phyloP scores from a whole-genome alignment of 2,888 invertebrate genomes.

The Drosophila melanosoma region DNA sequence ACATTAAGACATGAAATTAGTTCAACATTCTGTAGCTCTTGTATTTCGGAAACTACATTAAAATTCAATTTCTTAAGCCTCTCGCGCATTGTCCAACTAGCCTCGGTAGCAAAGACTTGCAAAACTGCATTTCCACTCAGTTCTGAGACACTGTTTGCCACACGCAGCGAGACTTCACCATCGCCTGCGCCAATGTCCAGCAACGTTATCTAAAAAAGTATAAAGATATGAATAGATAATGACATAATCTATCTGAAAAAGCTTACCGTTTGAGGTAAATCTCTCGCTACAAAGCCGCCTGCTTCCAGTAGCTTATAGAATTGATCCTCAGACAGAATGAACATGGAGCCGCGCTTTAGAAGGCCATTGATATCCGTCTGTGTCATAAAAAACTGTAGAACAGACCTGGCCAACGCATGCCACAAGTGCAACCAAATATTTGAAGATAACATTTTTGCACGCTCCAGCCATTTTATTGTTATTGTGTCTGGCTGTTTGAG shows the following conservation, averaged over 20 bases:
- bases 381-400: conserved; percentile 95
- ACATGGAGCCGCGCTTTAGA: conserved; percentile 97
- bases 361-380: conserved; percentile 98
- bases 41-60: conserved; percentile 82
- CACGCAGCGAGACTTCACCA: conserved; percentile 94
- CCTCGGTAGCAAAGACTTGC: conserved; percentile 94
- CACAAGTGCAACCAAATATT: conserved; percentile 93
- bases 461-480: conserved; percentile 83
- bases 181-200: conserved; percentile 98
- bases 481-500: conserved; percentile 82
- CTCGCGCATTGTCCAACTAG: conserved; percentile 94
- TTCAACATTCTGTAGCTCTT: conserved; percentile 81
- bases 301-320: conserved; percentile 86
- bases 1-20: conserved; percentile 92
- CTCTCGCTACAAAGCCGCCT: conserved; percentile 78
- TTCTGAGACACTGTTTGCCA: conserved; percentile 87
- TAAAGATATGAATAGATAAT: neutral
- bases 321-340: conserved; percentile 94
- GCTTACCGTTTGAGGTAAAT: conserved; percentile 62
- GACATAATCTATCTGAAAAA: neutral
- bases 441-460: conserved; percentile 82
- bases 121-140: conserved; percentile 86
- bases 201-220: conserved; percentile 85
- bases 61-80: conserved; percentile 88
- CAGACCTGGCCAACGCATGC: conserved; percentile 93